Conservation (phyloP, 2,113 vertebrate genomes). For the Dendropsophus ebraccatus region DNA sequence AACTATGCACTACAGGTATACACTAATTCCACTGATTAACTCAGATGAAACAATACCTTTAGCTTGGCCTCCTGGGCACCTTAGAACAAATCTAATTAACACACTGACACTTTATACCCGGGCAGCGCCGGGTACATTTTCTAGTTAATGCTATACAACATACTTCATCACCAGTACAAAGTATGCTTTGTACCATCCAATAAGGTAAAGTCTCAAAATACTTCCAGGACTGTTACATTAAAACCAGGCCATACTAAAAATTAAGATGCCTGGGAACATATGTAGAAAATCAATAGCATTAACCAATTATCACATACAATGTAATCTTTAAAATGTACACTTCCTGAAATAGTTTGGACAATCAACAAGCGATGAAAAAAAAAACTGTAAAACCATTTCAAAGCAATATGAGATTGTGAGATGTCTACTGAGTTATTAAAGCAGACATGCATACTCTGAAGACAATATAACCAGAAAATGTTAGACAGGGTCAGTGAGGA, state of each 20-base stretch:
- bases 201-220: background rate
- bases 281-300: constrained; percentile 6
- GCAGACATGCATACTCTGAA: constrained; percentile 50
- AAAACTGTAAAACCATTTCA: constrained; percentile 14
- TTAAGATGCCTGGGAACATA: background rate
- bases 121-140: too few species aligned
- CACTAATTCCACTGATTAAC: too few species aligned
- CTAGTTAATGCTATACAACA: background rate
- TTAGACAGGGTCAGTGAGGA: constrained; percentile 43
- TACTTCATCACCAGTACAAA: background rate
- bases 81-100: too few species aligned
- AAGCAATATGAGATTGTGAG: constrained; percentile 36
- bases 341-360: constrained; percentile 30
- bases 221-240: background rate
- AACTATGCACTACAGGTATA: too few species aligned
- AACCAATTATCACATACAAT: background rate
- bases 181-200: background rate
- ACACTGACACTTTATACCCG: too few species aligned
- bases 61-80: too few species aligned
- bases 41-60: too few species aligned
- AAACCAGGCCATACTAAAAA: background rate
- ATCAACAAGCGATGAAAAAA: background rate
- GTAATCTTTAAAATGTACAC: background rate
- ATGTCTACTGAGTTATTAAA: constrained; percentile 49
- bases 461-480: constrained; percentile 43